A percentile compares a stretch with the other conserved stretches of the same genome.
Evolutionary conservation across 2,888 invertebrate species (phyloP).

Genomic region (Agriopis leucophaearia): DNA sequence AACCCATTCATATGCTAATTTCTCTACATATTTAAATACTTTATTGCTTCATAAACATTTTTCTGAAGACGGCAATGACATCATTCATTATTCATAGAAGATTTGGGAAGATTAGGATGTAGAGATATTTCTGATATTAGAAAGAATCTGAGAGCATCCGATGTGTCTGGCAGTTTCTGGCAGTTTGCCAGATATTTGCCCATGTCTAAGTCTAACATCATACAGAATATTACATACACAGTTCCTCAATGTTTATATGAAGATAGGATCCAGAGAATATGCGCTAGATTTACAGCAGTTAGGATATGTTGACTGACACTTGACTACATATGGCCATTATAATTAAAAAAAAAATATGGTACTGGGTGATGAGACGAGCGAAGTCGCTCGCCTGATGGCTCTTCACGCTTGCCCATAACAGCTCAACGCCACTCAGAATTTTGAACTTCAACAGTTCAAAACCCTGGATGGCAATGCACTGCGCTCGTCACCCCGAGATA

Average conservation of each 20-base stretch:
- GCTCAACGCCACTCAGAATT: too few species aligned
- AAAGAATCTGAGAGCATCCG: conserved; percentile 51
- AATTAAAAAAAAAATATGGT: too few species aligned
- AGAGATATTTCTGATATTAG: conserved; percentile 47
- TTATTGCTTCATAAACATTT: conserved; percentile 31
- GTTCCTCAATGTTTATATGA: conserved; percentile 50
- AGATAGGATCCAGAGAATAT: conserved; percentile 50
- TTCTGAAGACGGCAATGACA: conserved; percentile 53
- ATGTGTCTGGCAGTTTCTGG: conserved; percentile 59
- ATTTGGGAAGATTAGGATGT: conserved; percentile 43
- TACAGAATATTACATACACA: conserved; percentile 21
- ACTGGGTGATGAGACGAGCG: too few species aligned
- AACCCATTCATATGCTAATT: conserved; percentile 39
- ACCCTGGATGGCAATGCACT: too few species aligned
- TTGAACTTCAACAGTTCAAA: too few species aligned
- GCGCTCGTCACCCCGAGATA: too few species aligned
- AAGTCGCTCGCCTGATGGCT: too few species aligned
- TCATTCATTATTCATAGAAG: conserved; percentile 46
- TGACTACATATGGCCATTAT: conserved; percentile 53
- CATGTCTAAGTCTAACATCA: conserved; percentile 39
- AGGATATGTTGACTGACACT: conserved; percentile 51
- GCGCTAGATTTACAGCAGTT: conserved; percentile 53
- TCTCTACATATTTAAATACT: conserved; percentile 30
- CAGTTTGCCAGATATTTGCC: conserved; percentile 53
- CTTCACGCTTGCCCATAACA: too few species aligned